Evolutionary conservation across 2,113 vertebrate genomes (phyloP).

Genomic region (Dicerorhinus sumatrensis): DNA sequence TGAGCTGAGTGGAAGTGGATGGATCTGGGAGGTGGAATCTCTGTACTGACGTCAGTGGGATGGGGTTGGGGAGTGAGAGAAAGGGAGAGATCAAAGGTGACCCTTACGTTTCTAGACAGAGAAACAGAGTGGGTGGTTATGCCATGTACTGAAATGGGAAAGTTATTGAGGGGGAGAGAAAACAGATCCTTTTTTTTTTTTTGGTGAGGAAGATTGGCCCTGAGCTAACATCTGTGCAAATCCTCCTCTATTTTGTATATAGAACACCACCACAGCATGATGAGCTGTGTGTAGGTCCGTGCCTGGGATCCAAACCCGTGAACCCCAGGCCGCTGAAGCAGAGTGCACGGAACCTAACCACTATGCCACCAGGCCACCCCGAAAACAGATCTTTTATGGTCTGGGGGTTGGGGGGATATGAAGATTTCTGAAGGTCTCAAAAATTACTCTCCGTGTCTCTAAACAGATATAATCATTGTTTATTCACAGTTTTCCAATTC

Average conservation of each 20-base stretch:
- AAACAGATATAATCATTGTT: neutral
- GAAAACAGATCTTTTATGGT: neutral
- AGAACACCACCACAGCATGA: no score
- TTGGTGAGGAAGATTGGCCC: no score
- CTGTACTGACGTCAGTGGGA: neutral
- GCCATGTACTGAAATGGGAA: no score
- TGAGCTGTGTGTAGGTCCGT: no score
- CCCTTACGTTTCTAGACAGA: neutral
- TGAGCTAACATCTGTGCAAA: no score
- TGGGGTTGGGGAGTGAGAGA: neutral
- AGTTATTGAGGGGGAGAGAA: neutral
- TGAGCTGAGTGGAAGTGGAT: rapidly evolving
- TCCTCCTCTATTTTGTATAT: no score
- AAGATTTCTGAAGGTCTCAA: neutral
- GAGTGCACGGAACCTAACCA: no score
- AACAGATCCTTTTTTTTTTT: neutral
- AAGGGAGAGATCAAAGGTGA: neutral
- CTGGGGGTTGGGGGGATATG: rapidly evolving
- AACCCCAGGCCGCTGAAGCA: no score
- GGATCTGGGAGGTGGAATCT: neutral
- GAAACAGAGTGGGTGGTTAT: rapidly evolving
- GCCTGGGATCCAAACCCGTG: no score
- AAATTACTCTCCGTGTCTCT: neutral
- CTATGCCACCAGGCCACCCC: no score
- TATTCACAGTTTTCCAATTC: neutral